These are phyloP conservation scores for Pseudopipra pipra DNA, from an alignment of 2,113 vertebrate genomes.

Conservation along the genomic window DNA sequence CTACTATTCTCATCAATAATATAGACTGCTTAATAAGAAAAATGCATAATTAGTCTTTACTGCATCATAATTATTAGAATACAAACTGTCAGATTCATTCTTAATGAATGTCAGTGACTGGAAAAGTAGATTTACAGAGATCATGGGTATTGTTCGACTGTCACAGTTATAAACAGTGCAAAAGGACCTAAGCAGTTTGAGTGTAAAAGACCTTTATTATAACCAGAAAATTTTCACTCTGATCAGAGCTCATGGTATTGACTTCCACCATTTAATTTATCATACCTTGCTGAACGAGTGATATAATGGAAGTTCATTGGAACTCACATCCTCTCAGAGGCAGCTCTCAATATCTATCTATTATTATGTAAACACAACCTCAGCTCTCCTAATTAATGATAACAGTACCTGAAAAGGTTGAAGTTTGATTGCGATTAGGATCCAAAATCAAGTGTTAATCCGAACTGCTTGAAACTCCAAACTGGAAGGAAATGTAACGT, in stretches of 20 bases:
- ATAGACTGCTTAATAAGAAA: constrained; percentile 15
- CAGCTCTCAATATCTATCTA: constrained; percentile 1
- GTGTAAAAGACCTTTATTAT: neutral
- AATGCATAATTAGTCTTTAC: constrained; percentile 29
- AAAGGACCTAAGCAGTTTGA: neutral
- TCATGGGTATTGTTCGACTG: neutral
- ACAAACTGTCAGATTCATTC: constrained; percentile 12
- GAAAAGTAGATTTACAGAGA: constrained; percentile 3
- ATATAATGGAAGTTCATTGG: neutral
- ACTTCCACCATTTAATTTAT: constrained; percentile 16
- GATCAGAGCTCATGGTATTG: neutral
- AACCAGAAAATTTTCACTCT: neutral
- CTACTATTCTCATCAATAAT: constrained; percentile 15
- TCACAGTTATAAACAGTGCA: neutral
- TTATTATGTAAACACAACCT: neutral
- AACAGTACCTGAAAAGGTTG: neutral
- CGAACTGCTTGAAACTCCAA: neutral
- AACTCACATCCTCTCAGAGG: neutral
- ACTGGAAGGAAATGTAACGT: neutral
- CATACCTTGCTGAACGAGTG: neutral
- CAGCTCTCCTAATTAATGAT: neutral
- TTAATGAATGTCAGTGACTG: neutral
- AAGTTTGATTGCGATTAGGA: neutral
- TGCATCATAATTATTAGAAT: constrained; percentile 27
- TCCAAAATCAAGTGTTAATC: neutral